Evolutionary conservation across 2,888 invertebrate species (phyloP).

Genomic region (Hydriomena furcata): DNA sequence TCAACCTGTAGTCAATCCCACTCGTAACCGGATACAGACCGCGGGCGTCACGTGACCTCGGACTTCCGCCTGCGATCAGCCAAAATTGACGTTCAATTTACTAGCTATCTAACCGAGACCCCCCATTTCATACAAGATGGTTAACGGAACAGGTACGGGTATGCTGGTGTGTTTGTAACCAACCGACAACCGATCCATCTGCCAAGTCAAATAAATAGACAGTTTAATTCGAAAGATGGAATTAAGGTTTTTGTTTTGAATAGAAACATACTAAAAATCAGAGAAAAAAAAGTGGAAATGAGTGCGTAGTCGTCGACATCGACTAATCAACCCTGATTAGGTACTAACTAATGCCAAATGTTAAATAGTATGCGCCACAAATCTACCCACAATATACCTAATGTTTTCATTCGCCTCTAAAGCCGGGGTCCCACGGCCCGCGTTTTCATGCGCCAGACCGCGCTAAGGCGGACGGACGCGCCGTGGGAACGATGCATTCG

Average conservation of each 20-base stretch:
- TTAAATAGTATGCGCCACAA: too few species aligned
- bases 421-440: too few species aligned
- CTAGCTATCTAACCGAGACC: constrained; percentile 40
- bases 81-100: constrained; percentile 56
- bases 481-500: too few species aligned
- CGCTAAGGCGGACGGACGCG: too few species aligned
- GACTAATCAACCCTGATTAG: too few species aligned
- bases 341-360: too few species aligned
- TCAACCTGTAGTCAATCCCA: constrained; percentile 41
- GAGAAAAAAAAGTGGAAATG: background rate
- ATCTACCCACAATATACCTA: too few species aligned
- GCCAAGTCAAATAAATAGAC: constrained; percentile 63
- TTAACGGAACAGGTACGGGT: constrained; percentile 7
- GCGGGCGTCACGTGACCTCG: constrained; percentile 63
- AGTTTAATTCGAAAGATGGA: constrained; percentile 55
- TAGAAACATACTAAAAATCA: background rate
- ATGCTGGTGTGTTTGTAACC: constrained; percentile 26
- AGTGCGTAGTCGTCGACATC: too few species aligned
- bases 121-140: background rate
- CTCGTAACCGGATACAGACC: constrained; percentile 58
- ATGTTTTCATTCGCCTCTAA: too few species aligned
- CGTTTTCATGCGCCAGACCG: too few species aligned
- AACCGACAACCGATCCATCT: constrained; percentile 64
- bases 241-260: background rate
- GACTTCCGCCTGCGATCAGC: constrained; percentile 58